phyloP scores from a whole-genome alignment of 2,888 invertebrate species.

The Scaptomyza polygonia region DNA sequence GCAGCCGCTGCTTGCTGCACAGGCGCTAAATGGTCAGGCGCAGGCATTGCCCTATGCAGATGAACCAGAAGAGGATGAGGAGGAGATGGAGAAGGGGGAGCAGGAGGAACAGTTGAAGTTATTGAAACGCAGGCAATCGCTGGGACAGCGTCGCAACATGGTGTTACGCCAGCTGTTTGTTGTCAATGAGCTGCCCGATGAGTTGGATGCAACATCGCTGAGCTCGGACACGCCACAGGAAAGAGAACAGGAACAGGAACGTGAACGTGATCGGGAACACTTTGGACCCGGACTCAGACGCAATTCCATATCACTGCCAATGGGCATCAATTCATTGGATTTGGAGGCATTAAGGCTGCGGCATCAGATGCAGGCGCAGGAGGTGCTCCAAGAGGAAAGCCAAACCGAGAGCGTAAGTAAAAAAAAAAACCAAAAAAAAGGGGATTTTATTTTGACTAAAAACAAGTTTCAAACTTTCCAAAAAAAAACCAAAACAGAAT shows the following conservation, averaged over 20 bases:
- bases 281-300: slow-evolving; percentile 85
- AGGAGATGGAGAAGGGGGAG: neutral
- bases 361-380: slow-evolving; percentile 79
- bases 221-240: slow-evolving; percentile 4
- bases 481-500: slow-evolving; percentile 7
- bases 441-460: neutral
- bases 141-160: slow-evolving; percentile 59
- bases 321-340: slow-evolving; percentile 88
- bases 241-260: slow-evolving; percentile 20
- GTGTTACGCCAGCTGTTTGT: slow-evolving; percentile 63
- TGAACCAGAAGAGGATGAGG: slow-evolving; percentile 25
- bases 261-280: slow-evolving; percentile 33
- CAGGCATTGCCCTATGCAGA: slow-evolving; percentile 61
- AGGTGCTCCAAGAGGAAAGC: slow-evolving; percentile 75
- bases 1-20: slow-evolving; percentile 44
- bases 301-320: slow-evolving; percentile 91
- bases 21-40: slow-evolving; percentile 47
- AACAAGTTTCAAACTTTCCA: slow-evolving; percentile 43
- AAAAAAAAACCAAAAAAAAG: neutral
- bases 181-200: slow-evolving; percentile 50
- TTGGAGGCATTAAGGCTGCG: slow-evolving; percentile 86
- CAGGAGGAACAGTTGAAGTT: slow-evolving; percentile 1
- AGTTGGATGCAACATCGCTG: slow-evolving; percentile 5
- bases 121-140: slow-evolving; percentile 29
- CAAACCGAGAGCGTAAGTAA: slow-evolving; percentile 76